phyloP scores from a whole-genome alignment of 2,113 vertebrate genomes.

The Carassius gibelio region DNA sequence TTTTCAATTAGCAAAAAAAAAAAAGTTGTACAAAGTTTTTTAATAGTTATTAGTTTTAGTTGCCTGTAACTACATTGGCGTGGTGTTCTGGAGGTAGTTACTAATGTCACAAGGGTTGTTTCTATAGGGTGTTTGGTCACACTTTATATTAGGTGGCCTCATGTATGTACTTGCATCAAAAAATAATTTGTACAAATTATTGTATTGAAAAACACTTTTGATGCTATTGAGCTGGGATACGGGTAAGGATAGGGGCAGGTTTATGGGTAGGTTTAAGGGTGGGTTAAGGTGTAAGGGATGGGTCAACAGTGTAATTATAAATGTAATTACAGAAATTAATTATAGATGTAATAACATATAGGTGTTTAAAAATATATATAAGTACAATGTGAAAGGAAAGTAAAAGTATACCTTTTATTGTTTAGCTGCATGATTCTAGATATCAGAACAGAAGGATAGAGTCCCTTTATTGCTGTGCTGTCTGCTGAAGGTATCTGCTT shows the following conservation, averaged over 20 bases:
- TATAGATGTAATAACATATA: no score
- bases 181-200: no score
- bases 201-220: no score
- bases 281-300: no score
- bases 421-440: background rate
- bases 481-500: background rate
- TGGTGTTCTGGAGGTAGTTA: background rate
- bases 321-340: no score
- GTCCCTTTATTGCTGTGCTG: constrained; percentile 16
- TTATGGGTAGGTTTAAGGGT: no score
- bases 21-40: background rate
- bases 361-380: no score
- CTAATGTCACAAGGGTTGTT: background rate
- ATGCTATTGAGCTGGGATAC: no score
- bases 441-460: constrained; percentile 3
- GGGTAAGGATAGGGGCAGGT: no score
- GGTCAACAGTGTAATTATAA: no score
- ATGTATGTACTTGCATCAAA: no score
- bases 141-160: no score
- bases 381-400: background rate
- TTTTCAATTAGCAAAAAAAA: background rate
- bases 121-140: background rate
- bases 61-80: background rate
- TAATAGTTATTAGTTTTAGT: background rate
- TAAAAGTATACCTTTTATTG: background rate